Percentiles rank a stretch among this genome's conserved stretches.
phyloP scores from a whole-genome alignment of 2,888 invertebrate genomes.

The Shargacucullia verbasci region DNA sequence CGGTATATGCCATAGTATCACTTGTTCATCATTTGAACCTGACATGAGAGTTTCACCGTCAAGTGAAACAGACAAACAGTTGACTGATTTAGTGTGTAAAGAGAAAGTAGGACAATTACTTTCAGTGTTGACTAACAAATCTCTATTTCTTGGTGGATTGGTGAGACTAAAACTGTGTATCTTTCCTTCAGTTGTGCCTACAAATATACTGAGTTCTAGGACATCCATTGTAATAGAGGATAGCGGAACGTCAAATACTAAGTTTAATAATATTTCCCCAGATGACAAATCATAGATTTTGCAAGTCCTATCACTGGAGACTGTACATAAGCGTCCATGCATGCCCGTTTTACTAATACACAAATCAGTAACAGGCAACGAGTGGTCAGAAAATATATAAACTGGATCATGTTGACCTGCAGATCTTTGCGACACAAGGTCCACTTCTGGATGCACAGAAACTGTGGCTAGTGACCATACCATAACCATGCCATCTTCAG shows the following conservation, averaged over 20 bases:
- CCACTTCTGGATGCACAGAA: conserved; percentile 85
- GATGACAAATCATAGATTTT: conserved; percentile 93
- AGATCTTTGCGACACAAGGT: conserved; percentile 82
- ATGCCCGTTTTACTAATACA: conserved; percentile 92
- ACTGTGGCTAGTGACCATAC: conserved; percentile 93
- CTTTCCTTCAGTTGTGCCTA: conserved; percentile 92
- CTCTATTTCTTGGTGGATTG: conserved; percentile 91
- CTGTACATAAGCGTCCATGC: conserved; percentile 92
- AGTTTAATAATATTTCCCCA: conserved; percentile 91
- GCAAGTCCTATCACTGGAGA: conserved; percentile 94
- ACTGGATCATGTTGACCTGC: conserved; percentile 90
- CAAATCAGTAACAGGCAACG: conserved; percentile 93
- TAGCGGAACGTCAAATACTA: conserved; percentile 92
- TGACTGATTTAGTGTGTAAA: conserved; percentile 92
- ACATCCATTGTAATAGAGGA: conserved; percentile 92
- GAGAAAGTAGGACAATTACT: conserved; percentile 86
- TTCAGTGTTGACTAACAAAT: conserved; percentile 90
- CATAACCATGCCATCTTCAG: conserved; percentile 95
- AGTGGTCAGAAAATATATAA: conserved; percentile 94
- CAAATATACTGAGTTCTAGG: conserved; percentile 92
- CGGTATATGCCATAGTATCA: conserved; percentile 94
- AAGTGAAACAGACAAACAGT: conserved; percentile 92
- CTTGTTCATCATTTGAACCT: conserved; percentile 92
- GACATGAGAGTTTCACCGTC: conserved; percentile 93
- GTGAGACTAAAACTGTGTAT: conserved; percentile 92